These are phyloP conservation scores for Sinhomidia bicolor DNA, from an alignment of 2,888 invertebrate genomes.

Conservation along the genomic window DNA sequence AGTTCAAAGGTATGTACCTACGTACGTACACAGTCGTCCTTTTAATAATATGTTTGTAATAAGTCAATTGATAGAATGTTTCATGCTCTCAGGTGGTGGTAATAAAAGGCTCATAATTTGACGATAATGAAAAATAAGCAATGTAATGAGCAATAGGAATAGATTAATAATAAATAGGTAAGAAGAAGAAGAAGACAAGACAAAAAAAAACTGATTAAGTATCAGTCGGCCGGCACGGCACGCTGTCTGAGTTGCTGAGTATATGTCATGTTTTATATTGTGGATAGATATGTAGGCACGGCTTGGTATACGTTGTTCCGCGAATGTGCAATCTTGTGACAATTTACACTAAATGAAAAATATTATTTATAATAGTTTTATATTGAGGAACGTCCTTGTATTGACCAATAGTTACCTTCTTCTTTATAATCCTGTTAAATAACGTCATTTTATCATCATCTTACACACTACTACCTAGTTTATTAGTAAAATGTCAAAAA, in stretches of 20 bases:
- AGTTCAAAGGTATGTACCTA: not conserved
- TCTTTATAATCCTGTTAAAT: not conserved
- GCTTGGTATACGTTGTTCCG: not conserved
- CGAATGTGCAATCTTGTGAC: not conserved
- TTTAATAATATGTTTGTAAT: too few species aligned
- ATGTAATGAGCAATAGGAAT: conserved; percentile 34
- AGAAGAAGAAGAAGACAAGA: too few species aligned
- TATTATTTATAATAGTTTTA: not conserved
- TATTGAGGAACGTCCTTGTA: conserved; percentile 10
- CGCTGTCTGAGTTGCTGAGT: too few species aligned
- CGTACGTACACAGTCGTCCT: not conserved
- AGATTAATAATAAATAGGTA: conserved; percentile 10
- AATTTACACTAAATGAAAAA: conserved; percentile 7
- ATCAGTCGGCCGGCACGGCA: conserved; percentile 1
- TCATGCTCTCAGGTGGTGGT: conserved; percentile 26
- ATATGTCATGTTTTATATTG: not conserved
- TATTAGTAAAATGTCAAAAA: conserved; percentile 9
- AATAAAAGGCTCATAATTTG: conserved; percentile 63
- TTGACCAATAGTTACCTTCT: conserved; percentile 31
- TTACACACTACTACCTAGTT: not conserved
- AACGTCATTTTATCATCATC: too few species aligned
- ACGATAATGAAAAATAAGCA: conserved; percentile 59
- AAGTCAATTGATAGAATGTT: conserved; percentile 43
- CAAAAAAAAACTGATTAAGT: conserved; percentile 40
- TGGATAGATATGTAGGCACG: too few species aligned